Conservation (phyloP, 2,888 invertebrate species). For the Prosopocoilus inquinatus region DNA sequence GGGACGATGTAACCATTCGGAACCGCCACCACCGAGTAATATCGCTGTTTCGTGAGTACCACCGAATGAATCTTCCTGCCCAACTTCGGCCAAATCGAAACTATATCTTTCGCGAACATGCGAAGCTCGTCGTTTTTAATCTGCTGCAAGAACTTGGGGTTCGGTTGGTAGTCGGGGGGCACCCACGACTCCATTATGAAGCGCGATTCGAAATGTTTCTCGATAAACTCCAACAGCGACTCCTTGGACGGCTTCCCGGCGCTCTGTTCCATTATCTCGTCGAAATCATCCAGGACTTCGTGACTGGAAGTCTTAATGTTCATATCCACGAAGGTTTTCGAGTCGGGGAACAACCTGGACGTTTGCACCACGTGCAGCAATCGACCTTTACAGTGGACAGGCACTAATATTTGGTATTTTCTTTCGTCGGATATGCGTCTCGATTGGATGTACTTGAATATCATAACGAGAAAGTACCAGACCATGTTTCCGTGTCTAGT, state of each 20-base stretch:
- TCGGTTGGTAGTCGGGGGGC: constrained; percentile 57
- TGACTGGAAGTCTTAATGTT: constrained; percentile 5
- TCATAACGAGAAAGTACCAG: too few relatives aligned
- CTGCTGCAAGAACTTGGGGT: constrained; percentile 60
- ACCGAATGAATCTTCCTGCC: constrained; percentile 61
- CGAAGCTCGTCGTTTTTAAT: constrained; percentile 53
- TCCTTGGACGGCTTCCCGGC: constrained; percentile 49
- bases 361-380: constrained; percentile 11
- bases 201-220: constrained; percentile 57
- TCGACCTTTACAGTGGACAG: too few relatives aligned
- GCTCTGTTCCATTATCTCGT: constrained; percentile 6
- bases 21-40: constrained; percentile 47
- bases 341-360: constrained; percentile 12
- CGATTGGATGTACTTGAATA: too few relatives aligned
- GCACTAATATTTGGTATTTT: too few relatives aligned
- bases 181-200: constrained; percentile 61
- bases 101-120: constrained; percentile 60
- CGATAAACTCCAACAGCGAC: constrained; percentile 56
- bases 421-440: too few relatives aligned
- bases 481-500: too few relatives aligned
- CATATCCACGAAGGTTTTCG: constrained; percentile 18
- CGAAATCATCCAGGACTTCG: constrained; percentile 8
- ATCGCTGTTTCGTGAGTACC: constrained; percentile 52
- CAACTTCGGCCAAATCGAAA: constrained; percentile 62
- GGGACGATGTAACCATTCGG: constrained; percentile 65